Percentiles rank a stretch among this genome's conserved stretches.
phyloP scores from a whole-genome alignment of 1,140 invertebrate species.

The Drosophila sulfurigaster region DNA sequence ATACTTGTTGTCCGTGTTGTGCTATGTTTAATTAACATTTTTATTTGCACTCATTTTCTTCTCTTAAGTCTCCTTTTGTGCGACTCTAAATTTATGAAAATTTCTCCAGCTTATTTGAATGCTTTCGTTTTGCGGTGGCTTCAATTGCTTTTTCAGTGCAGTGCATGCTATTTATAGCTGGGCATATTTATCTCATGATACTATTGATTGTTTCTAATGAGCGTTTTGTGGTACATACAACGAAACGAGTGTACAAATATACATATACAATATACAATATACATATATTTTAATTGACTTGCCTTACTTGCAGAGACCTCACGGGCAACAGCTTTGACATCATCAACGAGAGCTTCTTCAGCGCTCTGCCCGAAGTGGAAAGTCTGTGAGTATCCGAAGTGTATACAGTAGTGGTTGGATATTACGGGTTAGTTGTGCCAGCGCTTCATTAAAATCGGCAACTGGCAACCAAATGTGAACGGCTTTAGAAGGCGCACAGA shows the following conservation, averaged over 20 bases:
- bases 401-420: neutral
- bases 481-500: neutral
- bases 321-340: slow-evolving; percentile 76
- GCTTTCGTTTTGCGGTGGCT: neutral
- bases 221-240: neutral
- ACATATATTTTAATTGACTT: slow-evolving; percentile 11
- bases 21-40: too few relatives aligned
- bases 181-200: neutral
- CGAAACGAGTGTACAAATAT: neutral
- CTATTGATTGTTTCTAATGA: slow-evolving; percentile 18
- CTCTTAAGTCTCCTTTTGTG: too few relatives aligned
- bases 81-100: too few relatives aligned
- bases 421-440: neutral
- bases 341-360: slow-evolving; percentile 65
- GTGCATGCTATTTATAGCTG: neutral
- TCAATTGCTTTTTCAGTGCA: neutral
- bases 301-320: slow-evolving; percentile 62
- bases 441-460: slow-evolving; percentile 66
- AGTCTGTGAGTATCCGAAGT: slow-evolving; percentile 69
- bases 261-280: neutral
- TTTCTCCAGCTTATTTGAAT: too few relatives aligned
- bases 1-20: too few relatives aligned
- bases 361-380: slow-evolving; percentile 65
- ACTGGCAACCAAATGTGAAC: slow-evolving; percentile 22
- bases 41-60: too few relatives aligned